These are phyloP conservation scores for Eptesicus fuscus DNA, from an alignment of 2,113 vertebrate species.

Conservation along the genomic window DNA sequence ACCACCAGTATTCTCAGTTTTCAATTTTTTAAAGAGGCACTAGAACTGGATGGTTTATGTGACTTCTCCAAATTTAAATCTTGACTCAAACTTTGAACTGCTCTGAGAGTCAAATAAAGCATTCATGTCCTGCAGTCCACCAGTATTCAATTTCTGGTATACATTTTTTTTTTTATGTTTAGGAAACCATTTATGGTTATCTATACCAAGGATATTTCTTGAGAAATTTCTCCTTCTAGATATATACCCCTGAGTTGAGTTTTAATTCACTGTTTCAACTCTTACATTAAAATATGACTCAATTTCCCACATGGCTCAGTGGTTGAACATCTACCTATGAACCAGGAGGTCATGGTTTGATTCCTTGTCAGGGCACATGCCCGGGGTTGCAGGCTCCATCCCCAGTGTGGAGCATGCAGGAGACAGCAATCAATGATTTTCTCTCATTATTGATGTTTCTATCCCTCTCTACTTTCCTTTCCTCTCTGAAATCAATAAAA, in stretches of 20 bases:
- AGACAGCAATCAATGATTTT: too few species aligned
- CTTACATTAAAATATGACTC: background rate
- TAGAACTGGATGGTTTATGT: background rate
- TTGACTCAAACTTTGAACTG: background rate
- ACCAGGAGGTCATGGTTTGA: too few species aligned
- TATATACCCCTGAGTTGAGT: background rate
- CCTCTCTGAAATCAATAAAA: too few species aligned
- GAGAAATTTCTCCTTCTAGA: background rate
- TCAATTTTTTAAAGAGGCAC: background rate
- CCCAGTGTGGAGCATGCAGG: too few species aligned
- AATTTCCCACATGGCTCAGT: background rate
- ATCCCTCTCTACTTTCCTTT: too few species aligned
- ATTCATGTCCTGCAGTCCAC: background rate
- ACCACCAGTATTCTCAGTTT: background rate
- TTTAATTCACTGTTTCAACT: background rate
- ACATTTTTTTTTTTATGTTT: background rate
- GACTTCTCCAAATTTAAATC: conserved; percentile 18
- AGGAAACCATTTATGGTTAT: background rate
- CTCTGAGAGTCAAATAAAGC: background rate
- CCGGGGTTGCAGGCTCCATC: too few species aligned
- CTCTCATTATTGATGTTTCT: too few species aligned
- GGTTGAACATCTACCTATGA: too few species aligned
- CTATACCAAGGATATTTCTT: background rate
- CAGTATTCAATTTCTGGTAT: background rate
- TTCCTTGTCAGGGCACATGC: too few species aligned